Base-by-base conservation (phyloP, 2,113 vertebrate species). In the Malurus elegans region DNA sequence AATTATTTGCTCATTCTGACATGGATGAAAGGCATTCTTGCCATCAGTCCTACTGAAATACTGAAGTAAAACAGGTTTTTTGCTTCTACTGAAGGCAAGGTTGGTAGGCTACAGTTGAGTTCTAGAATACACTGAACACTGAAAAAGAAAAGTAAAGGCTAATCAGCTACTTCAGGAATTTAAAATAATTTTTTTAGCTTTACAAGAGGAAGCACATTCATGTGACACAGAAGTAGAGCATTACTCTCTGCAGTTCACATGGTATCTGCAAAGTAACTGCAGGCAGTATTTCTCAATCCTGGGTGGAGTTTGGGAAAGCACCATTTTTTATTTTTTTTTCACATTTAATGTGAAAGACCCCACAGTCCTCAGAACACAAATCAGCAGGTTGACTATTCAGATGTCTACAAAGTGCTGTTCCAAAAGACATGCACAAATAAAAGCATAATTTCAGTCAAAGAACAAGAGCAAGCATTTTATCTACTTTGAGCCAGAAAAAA, bases 151-250 rank as follows among this genome's bases (percentile, higher is more conserved):
- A 84, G 19, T 10, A 62, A 75, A 86, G 2, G 56, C 38, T 80
- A 45, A 88, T 42, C 83, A 82, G 65, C n/a, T 74, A 66, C 32
- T 36, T 9, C 10, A 71, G 42, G 64, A 90, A 84, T 83, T 67
- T 61, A 53, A 78, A 78, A 57, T 71, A 1, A 13, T 45, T 79
- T 83, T 75, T 87, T 87, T 42, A 85, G 57, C 64, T 85, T 89
- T 79, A 79, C 51, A 94, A 94, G 95, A 97, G 95, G 95, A 97
- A 96, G 70, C 76, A n/a, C 25, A 14, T 82, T 94, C 96, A 96
- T 79, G 85, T 95, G 95, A 96, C 74, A 92, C 16, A 81, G 34
- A 87, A 94, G 58, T 42, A 83, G 82, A 88, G 67, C 72, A 53
- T 80, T 84, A 58, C 44, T 62, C 86, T 92, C 88, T 94, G 66